These are phyloP conservation scores for Magallana nippona DNA, from an alignment of 2,888 invertebrate species.

Conservation along the genomic window DNA sequence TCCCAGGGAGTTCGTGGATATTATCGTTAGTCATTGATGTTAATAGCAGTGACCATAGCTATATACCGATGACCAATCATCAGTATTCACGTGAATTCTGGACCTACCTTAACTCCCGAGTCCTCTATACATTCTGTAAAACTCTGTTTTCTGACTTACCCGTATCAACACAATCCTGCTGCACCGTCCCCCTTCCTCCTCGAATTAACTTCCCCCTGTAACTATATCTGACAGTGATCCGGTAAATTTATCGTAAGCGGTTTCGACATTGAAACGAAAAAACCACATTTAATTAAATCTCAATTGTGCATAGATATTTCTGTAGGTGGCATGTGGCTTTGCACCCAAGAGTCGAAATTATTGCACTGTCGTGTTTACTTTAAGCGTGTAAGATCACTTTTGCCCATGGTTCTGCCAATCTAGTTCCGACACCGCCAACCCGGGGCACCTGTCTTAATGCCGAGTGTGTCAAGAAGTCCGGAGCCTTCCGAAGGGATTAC, in stretches of 20 bases:
- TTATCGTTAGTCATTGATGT: too few species aligned
- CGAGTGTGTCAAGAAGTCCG: background rate
- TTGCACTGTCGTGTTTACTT: constrained; percentile 2
- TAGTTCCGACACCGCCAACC: background rate
- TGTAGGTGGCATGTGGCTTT: background rate
- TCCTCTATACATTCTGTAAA: too few species aligned
- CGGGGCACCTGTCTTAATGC: background rate
- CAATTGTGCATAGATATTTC: background rate
- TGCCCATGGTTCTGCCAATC: background rate
- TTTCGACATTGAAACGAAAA: background rate
- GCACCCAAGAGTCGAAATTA: background rate
- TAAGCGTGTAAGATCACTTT: background rate
- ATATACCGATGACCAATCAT: too few species aligned
- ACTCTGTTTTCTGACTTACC: too few species aligned
- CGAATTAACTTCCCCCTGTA: background rate
- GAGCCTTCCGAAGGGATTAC: background rate
- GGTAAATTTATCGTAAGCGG: background rate
- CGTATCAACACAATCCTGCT: too few species aligned
- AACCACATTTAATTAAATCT: background rate
- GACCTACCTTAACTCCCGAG: too few species aligned
- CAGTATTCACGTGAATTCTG: too few species aligned
- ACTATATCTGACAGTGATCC: too few species aligned
- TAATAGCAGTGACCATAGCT: too few species aligned
- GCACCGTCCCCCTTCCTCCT: too few species aligned
- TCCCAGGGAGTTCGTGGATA: too few species aligned